Evolutionary conservation across 2,113 vertebrate species (phyloP), one percentile per base, ranked within the genome.

Genomic region (Periophthalmodon schlosseri): DNA sequence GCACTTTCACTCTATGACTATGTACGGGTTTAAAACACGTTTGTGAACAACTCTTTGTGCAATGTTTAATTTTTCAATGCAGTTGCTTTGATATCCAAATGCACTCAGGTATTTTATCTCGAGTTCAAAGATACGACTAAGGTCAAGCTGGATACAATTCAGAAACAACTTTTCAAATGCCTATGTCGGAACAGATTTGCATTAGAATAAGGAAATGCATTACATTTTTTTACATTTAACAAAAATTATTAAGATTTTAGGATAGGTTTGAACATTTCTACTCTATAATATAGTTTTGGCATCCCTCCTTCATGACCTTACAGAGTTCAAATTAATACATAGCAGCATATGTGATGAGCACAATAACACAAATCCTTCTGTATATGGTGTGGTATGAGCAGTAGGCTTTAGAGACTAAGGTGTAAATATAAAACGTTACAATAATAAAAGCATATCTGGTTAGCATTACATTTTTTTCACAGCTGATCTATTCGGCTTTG

Each of bases 401-500:
- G 49, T 52, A 56, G 2, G 20, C 52, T 10, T 9, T 56, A 21
- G 52, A 34, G 20, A 24, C 21, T 12, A 28, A 14, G 24, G 24
- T 65, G 18, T 7, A 39, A 39, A 44, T n/a, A n/a, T 10, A 44
- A 39, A 65, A 39, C 63, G 12, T 65, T 65, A 18, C 20, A 12
- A n/a, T 44, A 65, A 34, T 63, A 63, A 63, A 65, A 39, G 4
- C 18, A 6, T 39, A 64, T 64, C 61, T 65, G 63, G 63, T 65
- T 39, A 65, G 44, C 63, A 44, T 64, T 44, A 65, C 8, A 11
- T 13, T n/a, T 44, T 21, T n/a, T 39, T 65, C 34, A 44, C 34
- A n/a, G 63, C 34, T 44, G 63, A 65, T 44, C 63, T 65, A 9
- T 65, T 5, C 9, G 63, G 63, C 20, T 65, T 39, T 65, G 9